phyloP scores from a whole-genome alignment of 2,797 vertebrate species.

The Glossophaga mutica region DNA sequence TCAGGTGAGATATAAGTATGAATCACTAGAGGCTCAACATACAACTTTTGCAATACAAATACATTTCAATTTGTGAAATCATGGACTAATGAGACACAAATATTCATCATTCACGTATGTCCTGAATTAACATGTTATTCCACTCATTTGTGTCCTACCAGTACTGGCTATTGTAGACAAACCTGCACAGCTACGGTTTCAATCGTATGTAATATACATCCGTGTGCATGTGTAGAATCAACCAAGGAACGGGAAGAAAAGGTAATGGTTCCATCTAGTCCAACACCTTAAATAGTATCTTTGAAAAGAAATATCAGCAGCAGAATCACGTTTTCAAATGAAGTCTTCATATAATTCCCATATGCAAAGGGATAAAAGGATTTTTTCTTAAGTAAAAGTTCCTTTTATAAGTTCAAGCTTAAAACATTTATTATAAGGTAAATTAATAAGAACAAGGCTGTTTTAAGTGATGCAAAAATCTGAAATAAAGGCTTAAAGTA shows the following conservation, averaged over 20 bases:
- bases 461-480: not conserved
- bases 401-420: not conserved
- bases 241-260: not conserved
- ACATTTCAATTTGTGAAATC: not conserved
- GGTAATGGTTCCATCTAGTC: not conserved
- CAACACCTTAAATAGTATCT: not conserved
- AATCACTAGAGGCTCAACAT: not conserved
- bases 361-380: not conserved
- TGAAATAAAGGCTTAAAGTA: not conserved
- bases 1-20: not conserved
- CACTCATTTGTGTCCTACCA: not conserved
- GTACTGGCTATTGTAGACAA: not conserved
- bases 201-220: not conserved
- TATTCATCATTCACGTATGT: not conserved
- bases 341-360: constrained; percentile 1
- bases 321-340: not conserved
- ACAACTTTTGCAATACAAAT: not conserved
- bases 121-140: not conserved
- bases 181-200: not conserved
- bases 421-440: not conserved
- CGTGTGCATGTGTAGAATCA: not conserved
- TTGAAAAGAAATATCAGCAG: not conserved
- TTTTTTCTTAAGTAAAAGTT: not conserved
- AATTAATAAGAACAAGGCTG: not conserved
- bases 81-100: not conserved